These are phyloP conservation scores for Pachypeltis micranthus DNA, from an alignment of 1,140 invertebrate genomes.

Conservation along the genomic window DNA sequence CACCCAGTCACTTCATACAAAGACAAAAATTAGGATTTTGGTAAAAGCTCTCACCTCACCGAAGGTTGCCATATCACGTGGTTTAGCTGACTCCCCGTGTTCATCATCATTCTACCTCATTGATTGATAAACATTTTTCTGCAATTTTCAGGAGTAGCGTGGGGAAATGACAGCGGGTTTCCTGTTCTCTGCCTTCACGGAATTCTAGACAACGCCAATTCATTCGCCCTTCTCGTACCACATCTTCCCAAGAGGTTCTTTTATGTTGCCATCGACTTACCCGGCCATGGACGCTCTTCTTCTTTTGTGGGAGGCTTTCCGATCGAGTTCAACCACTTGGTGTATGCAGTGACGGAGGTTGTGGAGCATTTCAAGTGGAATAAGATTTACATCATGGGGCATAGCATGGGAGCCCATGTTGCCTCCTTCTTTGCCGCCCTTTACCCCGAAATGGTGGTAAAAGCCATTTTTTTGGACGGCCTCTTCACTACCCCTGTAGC, in stretches of 20 bases:
- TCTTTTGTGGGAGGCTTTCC: constrained; percentile 41
- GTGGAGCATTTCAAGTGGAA: constrained; percentile 45
- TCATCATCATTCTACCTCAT: too few species aligned
- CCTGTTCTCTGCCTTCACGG: constrained; percentile 52
- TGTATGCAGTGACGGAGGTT: constrained; percentile 39
- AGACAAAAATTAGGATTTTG: too few species aligned
- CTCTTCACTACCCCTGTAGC: constrained; percentile 31
- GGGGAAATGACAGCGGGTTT: constrained; percentile 41
- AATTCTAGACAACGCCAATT: constrained; percentile 46
- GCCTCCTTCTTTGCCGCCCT: constrained; percentile 36
- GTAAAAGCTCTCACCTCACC: too few species aligned
- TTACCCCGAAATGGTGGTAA: constrained; percentile 40
- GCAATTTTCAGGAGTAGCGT: constrained; percentile 46
- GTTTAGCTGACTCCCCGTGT: too few species aligned
- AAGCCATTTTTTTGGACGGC: constrained; percentile 42
- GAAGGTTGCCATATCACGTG: too few species aligned
- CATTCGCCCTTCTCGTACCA: constrained; percentile 50
- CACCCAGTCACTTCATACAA: too few species aligned
- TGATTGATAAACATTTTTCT: too few species aligned
- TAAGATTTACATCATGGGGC: constrained; percentile 41
- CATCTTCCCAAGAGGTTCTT: constrained; percentile 44
- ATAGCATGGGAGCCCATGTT: constrained; percentile 45
- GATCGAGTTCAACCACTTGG: constrained; percentile 37
- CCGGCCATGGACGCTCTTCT: constrained; percentile 55
- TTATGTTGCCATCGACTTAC: constrained; percentile 53